A percentile compares a stretch with the other conserved stretches of the same genome.
phyloP scores from a whole-genome alignment of 2,113 vertebrate species.

The Cisticola juncidis region DNA sequence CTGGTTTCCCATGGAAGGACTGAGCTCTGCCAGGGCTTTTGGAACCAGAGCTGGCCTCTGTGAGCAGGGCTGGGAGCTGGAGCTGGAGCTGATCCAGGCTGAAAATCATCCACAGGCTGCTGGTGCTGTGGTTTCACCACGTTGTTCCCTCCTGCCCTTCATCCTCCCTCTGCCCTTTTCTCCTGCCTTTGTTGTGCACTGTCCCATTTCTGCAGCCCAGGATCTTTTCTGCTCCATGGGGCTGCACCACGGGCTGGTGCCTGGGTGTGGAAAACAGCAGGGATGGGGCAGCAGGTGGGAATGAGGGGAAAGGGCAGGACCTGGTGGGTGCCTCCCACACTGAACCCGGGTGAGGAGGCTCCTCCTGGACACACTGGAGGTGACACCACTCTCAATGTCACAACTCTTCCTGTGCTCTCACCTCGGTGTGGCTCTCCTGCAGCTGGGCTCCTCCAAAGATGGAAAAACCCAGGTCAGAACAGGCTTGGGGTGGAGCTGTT shows the following conservation, averaged over 20 bases:
- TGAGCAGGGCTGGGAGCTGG: background rate
- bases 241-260: accelerated
- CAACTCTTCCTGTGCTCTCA: background rate
- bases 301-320: background rate
- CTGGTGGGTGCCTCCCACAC: accelerated
- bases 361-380: accelerated
- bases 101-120: accelerated
- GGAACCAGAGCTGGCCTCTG: background rate
- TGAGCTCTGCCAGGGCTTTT: background rate
- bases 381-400: background rate
- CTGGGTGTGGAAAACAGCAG: background rate
- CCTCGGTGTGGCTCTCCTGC: background rate
- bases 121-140: accelerated
- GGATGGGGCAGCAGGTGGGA: accelerated
- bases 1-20: background rate
- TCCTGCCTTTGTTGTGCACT: background rate
- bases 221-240: accelerated
- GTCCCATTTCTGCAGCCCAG: background rate
- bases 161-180: background rate
- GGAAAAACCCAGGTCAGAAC: background rate
- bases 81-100: background rate
- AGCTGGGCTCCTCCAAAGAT: background rate
- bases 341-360: background rate
- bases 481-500: background rate
- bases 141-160: background rate